A percentile compares a stretch with the other conserved stretches of the same genome.
Evolutionary conservation across 2,888 invertebrate species (phyloP).

Genomic region (Aspidapion aeneum): DNA sequence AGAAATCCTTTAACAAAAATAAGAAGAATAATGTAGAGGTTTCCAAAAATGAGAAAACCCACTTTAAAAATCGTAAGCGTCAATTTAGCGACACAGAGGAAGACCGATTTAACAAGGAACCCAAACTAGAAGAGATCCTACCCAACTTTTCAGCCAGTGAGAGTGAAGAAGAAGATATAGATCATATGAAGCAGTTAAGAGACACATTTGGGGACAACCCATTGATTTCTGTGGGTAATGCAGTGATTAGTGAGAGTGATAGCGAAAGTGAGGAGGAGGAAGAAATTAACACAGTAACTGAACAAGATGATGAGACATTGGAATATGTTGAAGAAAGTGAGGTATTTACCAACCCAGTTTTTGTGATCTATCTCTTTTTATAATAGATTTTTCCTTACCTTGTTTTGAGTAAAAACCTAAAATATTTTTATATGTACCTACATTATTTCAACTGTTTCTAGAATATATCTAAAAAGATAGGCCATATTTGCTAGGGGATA

Average conservation of each 20-base stretch:
- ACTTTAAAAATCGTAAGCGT: background rate
- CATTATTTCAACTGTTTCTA: too few species aligned
- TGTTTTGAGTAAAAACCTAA: too few species aligned
- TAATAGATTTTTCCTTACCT: too few species aligned
- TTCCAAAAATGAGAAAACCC: background rate
- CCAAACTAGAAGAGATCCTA: background rate
- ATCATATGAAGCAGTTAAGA: constrained; percentile 34
- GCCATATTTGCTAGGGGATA: too few species aligned
- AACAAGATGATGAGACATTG: constrained; percentile 26
- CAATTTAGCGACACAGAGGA: background rate
- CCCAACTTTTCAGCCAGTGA: constrained; percentile 12
- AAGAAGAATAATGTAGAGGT: too few species aligned
- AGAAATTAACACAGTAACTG: constrained; percentile 37
- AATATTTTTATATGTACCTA: too few species aligned
- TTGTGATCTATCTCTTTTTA: too few species aligned
- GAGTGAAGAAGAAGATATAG: constrained; percentile 25
- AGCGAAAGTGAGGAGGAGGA: constrained; percentile 33
- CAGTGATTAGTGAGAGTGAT: constrained; percentile 36
- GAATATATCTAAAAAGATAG: too few species aligned
- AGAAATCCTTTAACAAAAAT: background rate
- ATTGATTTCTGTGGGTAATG: constrained; percentile 20
- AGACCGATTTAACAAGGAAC: background rate
- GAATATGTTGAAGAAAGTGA: too few species aligned
- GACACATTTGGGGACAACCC: constrained; percentile 32
- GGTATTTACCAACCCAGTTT: too few species aligned